Conservation (phyloP, 2,888 invertebrate genomes). For the Meghimatium bilineatum region DNA sequence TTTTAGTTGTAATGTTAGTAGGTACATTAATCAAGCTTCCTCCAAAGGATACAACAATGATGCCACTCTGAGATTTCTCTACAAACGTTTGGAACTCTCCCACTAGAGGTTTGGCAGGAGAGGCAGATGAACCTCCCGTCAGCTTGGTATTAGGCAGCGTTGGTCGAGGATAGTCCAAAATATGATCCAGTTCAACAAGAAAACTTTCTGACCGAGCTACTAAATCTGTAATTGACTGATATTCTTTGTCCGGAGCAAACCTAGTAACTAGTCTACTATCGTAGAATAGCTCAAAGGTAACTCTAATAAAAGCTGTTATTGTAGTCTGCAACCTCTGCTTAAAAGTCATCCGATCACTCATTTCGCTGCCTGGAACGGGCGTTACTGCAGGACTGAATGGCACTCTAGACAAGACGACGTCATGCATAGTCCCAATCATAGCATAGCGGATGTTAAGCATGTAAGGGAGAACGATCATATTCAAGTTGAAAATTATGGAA, state of each 20-base stretch:
- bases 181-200: constrained; percentile 55
- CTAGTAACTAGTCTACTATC: constrained; percentile 46
- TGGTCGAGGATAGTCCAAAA: constrained; percentile 56
- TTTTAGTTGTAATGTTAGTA: constrained; percentile 34
- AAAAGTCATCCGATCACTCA: constrained; percentile 43
- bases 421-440: constrained; percentile 44
- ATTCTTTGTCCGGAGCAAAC: constrained; percentile 53
- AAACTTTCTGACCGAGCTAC: constrained; percentile 43
- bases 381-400: constrained; percentile 48
- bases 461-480: constrained; percentile 49
- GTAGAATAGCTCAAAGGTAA: constrained; percentile 42
- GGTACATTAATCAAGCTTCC: constrained; percentile 50
- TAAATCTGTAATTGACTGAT: constrained; percentile 45
- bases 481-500: constrained; percentile 26
- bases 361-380: constrained; percentile 14
- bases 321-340: constrained; percentile 39
- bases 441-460: constrained; percentile 47
- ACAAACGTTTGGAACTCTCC: constrained; percentile 51
- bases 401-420: constrained; percentile 39
- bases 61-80: constrained; percentile 44
- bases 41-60: constrained; percentile 59
- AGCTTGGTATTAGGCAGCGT: constrained; percentile 55
- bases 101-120: constrained; percentile 53
- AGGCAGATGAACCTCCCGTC: constrained; percentile 56
- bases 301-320: neutral